Evolutionary conservation across 2,888 invertebrate species (phyloP).

Genomic region (Ochropacha duplaris): DNA sequence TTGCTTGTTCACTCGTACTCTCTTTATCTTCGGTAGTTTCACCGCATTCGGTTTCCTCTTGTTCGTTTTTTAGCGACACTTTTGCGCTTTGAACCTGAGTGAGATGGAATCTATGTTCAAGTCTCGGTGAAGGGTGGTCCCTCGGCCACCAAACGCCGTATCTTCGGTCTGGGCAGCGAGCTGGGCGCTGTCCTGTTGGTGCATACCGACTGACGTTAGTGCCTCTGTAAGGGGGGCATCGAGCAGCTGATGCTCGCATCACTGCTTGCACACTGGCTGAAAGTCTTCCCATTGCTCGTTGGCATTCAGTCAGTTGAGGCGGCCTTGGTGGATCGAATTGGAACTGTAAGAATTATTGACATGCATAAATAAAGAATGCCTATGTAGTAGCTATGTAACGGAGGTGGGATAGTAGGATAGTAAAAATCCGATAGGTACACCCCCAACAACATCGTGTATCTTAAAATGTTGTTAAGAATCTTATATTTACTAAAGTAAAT

Average conservation of each 20-base stretch:
- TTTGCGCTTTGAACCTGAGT: constrained; percentile 29
- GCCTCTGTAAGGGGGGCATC: constrained; percentile 68
- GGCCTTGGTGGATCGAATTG: constrained; percentile 71
- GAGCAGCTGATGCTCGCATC: constrained; percentile 60
- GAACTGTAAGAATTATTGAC: constrained; percentile 43
- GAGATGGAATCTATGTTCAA: constrained; percentile 53
- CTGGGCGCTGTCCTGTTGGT: constrained; percentile 64
- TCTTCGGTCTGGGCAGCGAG: constrained; percentile 59
- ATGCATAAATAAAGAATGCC: not conserved
- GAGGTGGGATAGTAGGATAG: too few species aligned
- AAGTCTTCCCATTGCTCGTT: constrained; percentile 64
- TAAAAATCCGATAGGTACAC: too few species aligned
- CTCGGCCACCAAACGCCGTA: constrained; percentile 69
- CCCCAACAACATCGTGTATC: too few species aligned
- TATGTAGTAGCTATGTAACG: too few species aligned
- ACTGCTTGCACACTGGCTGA: constrained; percentile 69
- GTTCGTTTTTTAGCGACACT: constrained; percentile 26
- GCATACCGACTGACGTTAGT: constrained; percentile 72
- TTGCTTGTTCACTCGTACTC: constrained; percentile 22
- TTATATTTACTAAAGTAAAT: too few species aligned
- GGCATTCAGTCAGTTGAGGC: constrained; percentile 60
- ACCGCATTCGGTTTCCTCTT: constrained; percentile 31
- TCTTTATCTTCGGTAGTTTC: constrained; percentile 28
- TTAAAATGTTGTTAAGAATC: too few species aligned
- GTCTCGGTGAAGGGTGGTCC: constrained; percentile 55